phyloP scores from a whole-genome alignment of 1,140 invertebrate genomes.

The Cydia amplana region DNA sequence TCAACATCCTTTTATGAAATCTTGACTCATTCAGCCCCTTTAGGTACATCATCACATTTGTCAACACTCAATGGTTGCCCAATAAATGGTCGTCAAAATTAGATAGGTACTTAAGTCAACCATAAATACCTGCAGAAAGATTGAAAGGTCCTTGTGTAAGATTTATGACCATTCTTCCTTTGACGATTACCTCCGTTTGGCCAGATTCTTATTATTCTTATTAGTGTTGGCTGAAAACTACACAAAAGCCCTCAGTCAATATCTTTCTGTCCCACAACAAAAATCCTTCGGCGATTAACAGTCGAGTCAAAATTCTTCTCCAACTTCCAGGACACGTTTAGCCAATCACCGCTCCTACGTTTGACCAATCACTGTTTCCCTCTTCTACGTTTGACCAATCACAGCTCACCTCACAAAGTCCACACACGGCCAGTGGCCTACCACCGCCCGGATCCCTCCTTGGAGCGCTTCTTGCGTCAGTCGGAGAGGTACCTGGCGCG shows the following conservation, averaged over 20 bases:
- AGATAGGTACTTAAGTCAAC: not conserved
- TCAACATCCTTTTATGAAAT: not conserved
- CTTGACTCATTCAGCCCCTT: not conserved
- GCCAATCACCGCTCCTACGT: not conserved
- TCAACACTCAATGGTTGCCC: not conserved
- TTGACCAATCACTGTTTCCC: no score
- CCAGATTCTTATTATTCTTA: not conserved
- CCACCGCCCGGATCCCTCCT: slow-evolving; percentile 10
- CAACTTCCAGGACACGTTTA: not conserved
- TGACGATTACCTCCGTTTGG: not conserved
- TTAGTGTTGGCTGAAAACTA: not conserved
- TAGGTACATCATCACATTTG: not conserved
- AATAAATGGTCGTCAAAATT: no score
- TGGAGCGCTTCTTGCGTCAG: slow-evolving; percentile 55
- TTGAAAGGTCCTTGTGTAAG: not conserved
- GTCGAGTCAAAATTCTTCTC: not conserved
- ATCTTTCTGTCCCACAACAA: not conserved
- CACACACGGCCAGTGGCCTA: not conserved
- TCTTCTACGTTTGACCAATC: not conserved
- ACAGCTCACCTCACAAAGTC: not conserved
- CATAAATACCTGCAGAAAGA: not conserved
- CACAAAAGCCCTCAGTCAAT: not conserved
- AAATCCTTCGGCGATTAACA: not conserved
- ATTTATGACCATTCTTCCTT: no score
- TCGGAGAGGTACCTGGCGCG: slow-evolving; percentile 57